These are phyloP conservation scores for Cotesia typhae DNA, from an alignment of 1,140 invertebrate species.

Conservation along the genomic window DNA sequence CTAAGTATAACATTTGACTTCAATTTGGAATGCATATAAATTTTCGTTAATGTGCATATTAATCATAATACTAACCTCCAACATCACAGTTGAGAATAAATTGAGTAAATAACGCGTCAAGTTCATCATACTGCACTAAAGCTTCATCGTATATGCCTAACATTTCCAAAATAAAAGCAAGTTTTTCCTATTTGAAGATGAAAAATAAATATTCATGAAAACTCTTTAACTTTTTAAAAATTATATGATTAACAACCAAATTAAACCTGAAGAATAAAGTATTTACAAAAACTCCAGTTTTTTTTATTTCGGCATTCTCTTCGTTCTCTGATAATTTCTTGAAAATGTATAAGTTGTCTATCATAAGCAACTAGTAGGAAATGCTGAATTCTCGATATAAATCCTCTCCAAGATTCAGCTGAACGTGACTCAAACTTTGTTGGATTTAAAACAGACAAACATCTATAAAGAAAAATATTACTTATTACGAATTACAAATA, in stretches of 20 bases:
- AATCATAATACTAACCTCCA: conserved; percentile 68
- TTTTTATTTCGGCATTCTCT: conserved; percentile 89
- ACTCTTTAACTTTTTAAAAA: conserved; percentile 6
- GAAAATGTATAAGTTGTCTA: conserved; percentile 83
- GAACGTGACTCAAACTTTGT: conserved; percentile 87
- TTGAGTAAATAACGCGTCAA: conserved; percentile 96
- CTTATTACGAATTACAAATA: neutral
- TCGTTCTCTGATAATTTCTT: conserved; percentile 89
- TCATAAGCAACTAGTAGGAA: conserved; percentile 89
- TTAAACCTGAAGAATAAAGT: conserved; percentile 88
- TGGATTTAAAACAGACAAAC: conserved; percentile 90
- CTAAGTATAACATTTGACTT: no score
- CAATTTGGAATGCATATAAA: no score
- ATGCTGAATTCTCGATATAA: conserved; percentile 83
- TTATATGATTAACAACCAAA: neutral
- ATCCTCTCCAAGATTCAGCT: conserved; percentile 86
- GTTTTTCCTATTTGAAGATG: conserved; percentile 80
- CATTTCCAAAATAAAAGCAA: conserved; percentile 95
- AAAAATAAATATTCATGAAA: conserved; percentile 24
- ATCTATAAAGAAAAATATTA: conserved; percentile 68
- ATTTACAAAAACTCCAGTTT: conserved; percentile 94
- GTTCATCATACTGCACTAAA: conserved; percentile 95
- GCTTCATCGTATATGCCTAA: conserved; percentile 93
- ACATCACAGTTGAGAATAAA: conserved; percentile 92
- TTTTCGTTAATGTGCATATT: no score